Conservation (phyloP, 2,113 vertebrate genomes). For the Ceyx margarethae region DNA sequence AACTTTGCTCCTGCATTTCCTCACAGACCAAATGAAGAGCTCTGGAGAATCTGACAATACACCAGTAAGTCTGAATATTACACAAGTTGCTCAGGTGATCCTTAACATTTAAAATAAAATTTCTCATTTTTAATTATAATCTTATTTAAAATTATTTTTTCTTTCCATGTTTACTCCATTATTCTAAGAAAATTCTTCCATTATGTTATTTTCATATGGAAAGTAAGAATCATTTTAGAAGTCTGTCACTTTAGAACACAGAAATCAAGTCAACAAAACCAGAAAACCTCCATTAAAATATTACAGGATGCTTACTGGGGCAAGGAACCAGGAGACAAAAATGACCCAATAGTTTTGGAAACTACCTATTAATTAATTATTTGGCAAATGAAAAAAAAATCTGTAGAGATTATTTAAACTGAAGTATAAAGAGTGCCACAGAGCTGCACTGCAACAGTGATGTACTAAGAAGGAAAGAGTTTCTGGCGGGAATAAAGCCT, state of each 20-base stretch:
- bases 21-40: background rate
- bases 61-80: background rate
- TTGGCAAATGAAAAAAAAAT: background rate
- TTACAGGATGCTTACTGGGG: background rate
- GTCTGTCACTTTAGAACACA: background rate
- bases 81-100: background rate
- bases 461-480: background rate
- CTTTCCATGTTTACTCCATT: background rate
- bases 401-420: background rate
- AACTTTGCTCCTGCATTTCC: background rate
- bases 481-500: background rate
- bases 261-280: background rate
- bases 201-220: background rate
- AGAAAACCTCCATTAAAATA: background rate
- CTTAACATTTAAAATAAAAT: too few species aligned
- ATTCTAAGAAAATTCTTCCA: background rate
- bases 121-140: too few species aligned
- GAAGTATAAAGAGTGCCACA: background rate
- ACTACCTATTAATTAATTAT: background rate
- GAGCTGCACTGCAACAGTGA: background rate
- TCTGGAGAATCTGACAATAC: background rate
- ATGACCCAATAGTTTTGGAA: background rate
- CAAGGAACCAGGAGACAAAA: background rate
- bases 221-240: background rate
- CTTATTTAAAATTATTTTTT: too few species aligned